Conservation (phyloP, 2,797 vertebrate genomes). For the Eidolon dupreanum region DNA sequence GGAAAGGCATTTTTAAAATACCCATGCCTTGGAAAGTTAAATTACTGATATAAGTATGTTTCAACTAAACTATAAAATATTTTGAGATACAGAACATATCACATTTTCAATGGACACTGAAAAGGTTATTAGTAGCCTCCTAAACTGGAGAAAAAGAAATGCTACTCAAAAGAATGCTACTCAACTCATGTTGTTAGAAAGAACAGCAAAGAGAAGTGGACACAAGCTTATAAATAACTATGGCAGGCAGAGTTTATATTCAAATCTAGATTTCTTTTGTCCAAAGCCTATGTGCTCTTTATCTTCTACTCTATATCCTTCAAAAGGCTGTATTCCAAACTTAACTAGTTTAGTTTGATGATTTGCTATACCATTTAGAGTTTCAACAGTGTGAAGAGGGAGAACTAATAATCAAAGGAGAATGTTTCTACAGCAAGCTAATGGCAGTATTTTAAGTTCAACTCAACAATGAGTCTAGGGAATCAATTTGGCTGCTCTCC, state of each 20-base stretch:
- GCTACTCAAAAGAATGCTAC: not conserved
- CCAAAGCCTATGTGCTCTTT: not conserved
- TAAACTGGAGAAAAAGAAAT: not conserved
- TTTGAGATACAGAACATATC: not conserved
- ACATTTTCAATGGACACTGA: not conserved
- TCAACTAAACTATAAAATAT: not conserved
- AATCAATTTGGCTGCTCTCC: not conserved
- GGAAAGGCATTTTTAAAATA: slow-evolving; percentile 4
- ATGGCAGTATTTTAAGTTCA: not conserved
- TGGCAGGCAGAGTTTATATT: not conserved
- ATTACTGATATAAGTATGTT: not conserved
- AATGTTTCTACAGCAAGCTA: not conserved
- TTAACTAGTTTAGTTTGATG: slow-evolving; percentile 18
- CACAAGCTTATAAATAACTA: not conserved
- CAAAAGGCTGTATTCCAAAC: not conserved
- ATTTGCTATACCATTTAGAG: not conserved
- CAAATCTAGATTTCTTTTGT: not conserved
- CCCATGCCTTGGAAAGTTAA: not conserved
- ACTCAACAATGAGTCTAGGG: slow-evolving; percentile 4
- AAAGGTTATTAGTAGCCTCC: not conserved
- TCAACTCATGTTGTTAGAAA: not conserved
- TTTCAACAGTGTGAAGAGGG: not conserved
- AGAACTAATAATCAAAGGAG: not conserved
- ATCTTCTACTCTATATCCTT: not conserved
- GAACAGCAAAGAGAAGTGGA: not conserved